phyloP scores from a whole-genome alignment of 2,113 vertebrate genomes.

The Triplophysa siluroides region DNA sequence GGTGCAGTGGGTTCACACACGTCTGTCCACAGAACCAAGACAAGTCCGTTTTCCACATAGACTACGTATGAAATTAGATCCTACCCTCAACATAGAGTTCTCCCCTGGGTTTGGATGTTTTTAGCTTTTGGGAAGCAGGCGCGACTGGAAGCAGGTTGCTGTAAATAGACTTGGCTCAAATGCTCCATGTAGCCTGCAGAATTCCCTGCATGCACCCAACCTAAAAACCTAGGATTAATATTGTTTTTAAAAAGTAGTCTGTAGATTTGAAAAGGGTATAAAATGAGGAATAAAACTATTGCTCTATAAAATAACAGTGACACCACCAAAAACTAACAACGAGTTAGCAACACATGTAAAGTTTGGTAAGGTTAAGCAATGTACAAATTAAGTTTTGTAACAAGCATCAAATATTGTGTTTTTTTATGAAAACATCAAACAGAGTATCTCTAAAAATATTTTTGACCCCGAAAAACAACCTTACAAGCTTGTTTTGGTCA shows the following conservation, averaged over 20 bases:
- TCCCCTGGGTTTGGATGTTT: conserved; percentile 45
- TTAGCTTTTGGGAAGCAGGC: conserved; percentile 50
- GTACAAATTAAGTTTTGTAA: too few relatives aligned
- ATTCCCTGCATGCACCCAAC: neutral
- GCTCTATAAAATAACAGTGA: too few relatives aligned
- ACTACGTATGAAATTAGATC: conserved; percentile 55
- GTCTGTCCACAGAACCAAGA: conserved; percentile 38
- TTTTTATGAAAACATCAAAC: too few relatives aligned
- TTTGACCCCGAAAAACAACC: too few relatives aligned
- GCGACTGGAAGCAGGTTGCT: conserved; percentile 27
- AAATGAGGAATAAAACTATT: neutral
- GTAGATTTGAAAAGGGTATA: neutral
- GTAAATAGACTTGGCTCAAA: conserved; percentile 52
- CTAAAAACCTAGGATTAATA: neutral
- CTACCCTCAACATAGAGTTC: conserved; percentile 43
- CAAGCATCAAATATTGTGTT: too few relatives aligned
- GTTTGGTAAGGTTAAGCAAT: too few relatives aligned
- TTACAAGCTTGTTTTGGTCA: too few relatives aligned
- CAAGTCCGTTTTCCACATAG: conserved; percentile 30
- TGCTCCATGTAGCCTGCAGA: conserved; percentile 10
- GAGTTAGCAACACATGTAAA: neutral
- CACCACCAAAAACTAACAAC: neutral
- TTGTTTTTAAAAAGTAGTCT: conserved; percentile 1
- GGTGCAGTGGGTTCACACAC: conserved; percentile 54
- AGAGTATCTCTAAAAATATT: too few relatives aligned